phyloP scores from a whole-genome alignment of 2,888 invertebrate genomes.

The Cylloceria caligata region DNA sequence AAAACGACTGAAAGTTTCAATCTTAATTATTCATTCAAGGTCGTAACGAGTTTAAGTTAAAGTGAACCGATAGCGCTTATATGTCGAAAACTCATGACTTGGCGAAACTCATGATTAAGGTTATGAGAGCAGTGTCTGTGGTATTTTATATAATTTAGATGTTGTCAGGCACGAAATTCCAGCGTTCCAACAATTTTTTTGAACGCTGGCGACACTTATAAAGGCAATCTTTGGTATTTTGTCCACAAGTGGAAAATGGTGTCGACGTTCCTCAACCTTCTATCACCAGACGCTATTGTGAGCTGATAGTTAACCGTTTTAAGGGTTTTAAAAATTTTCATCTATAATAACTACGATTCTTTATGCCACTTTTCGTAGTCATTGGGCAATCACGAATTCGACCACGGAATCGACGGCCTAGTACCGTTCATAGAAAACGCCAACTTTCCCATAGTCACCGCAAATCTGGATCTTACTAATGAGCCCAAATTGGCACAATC shows the following conservation, averaged over 20 bases:
- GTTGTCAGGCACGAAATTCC: constrained; percentile 87
- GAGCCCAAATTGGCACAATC: constrained; percentile 87
- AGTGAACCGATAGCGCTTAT: too few species aligned
- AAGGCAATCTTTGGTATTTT: constrained; percentile 95
- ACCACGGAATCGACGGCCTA: constrained; percentile 91
- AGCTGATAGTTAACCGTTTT: constrained; percentile 79
- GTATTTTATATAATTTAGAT: too few species aligned
- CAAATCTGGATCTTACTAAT: constrained; percentile 90
- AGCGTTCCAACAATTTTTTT: constrained; percentile 91
- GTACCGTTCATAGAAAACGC: constrained; percentile 90
- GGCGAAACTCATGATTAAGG: too few species aligned
- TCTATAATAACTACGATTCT: neutral
- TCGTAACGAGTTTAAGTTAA: too few species aligned
- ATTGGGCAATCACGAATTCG: constrained; percentile 97
- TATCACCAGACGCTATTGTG: constrained; percentile 94
- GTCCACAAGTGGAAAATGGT: constrained; percentile 93
- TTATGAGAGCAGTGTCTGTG: too few species aligned
- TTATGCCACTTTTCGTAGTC: constrained; percentile 87
- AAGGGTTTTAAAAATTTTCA: neutral
- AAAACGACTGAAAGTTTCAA: too few species aligned
- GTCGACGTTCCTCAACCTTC: constrained; percentile 90
- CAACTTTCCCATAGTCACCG: constrained; percentile 90
- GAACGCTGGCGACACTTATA: constrained; percentile 97
- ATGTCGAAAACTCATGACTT: too few species aligned
- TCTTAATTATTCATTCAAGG: too few species aligned